Conservation (phyloP, 2,888 invertebrate genomes). For the Gandaritis pyraliata region DNA sequence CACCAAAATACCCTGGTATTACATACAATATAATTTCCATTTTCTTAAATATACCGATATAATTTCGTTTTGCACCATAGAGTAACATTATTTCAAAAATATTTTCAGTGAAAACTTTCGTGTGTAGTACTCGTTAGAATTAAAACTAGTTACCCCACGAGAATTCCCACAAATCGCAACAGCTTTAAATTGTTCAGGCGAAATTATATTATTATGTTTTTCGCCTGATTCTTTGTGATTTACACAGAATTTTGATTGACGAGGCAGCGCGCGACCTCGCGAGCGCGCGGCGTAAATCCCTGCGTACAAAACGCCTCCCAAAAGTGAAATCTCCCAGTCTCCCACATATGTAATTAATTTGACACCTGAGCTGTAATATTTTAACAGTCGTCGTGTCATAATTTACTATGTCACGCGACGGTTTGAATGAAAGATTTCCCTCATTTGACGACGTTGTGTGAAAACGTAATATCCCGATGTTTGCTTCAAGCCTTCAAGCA, state of each 20-base stretch:
- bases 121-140: slow-evolving; percentile 22
- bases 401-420: slow-evolving; percentile 30
- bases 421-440: slow-evolving; percentile 25
- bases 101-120: slow-evolving; percentile 31
- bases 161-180: slow-evolving; percentile 11
- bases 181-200: background rate
- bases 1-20: background rate
- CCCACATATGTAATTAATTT: slow-evolving; percentile 61
- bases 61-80: slow-evolving; percentile 18
- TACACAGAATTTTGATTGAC: slow-evolving; percentile 57
- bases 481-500: background rate
- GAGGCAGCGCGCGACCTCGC: slow-evolving; percentile 53
- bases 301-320: slow-evolving; percentile 52
- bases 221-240: slow-evolving; percentile 49
- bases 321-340: slow-evolving; percentile 56
- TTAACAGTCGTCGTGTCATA: slow-evolving; percentile 39
- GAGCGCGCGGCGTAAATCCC: slow-evolving; percentile 69
- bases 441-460: slow-evolving; percentile 20
- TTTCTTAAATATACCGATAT: slow-evolving; percentile 3
- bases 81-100: slow-evolving; percentile 33
- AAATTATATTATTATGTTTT: slow-evolving; percentile 3
- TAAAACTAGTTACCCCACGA: slow-evolving; percentile 12
- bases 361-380: slow-evolving; percentile 54
- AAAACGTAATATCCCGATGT: slow-evolving; percentile 2
- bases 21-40: background rate